A percentile compares a stretch with the other conserved stretches of the same genome.
phyloP scores from a whole-genome alignment of 1,140 invertebrate species.

The Aphelenchoides besseyi region DNA sequence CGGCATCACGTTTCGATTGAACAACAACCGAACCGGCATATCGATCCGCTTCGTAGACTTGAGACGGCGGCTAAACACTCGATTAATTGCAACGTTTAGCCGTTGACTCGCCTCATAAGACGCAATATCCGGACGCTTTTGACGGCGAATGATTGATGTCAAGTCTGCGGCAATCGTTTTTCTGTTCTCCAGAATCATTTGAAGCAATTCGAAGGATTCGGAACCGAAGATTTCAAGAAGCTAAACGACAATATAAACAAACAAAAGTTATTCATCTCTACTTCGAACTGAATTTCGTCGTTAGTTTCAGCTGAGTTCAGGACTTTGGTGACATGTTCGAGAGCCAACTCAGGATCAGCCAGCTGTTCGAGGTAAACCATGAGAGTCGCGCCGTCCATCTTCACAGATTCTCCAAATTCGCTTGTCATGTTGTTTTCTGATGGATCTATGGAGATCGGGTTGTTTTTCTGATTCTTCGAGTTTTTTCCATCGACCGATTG shows the following conservation, averaged over 20 bases:
- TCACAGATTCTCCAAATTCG: not conserved
- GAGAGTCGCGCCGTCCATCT: not conserved
- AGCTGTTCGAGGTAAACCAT: not conserved
- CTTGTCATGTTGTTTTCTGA: not conserved
- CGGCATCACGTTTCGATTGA: slow-evolving; percentile 76
- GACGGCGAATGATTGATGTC: not conserved
- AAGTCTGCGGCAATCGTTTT: slow-evolving; percentile 15
- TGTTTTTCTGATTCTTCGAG: too few species aligned
- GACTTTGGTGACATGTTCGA: slow-evolving; percentile 22
- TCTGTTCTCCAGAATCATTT: slow-evolving; percentile 63
- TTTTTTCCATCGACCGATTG: slow-evolving; percentile 16
- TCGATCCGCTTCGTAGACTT: not conserved
- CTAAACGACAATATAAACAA: slow-evolving; percentile 53
- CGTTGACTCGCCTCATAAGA: not conserved
- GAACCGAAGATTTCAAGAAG: slow-evolving; percentile 82
- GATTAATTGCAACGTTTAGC: not conserved
- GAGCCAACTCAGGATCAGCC: slow-evolving; percentile 5
- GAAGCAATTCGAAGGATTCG: slow-evolving; percentile 80
- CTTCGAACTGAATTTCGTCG: slow-evolving; percentile 17
- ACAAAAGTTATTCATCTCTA: too few species aligned
- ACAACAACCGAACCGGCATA: slow-evolving; percentile 34
- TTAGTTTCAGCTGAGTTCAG: slow-evolving; percentile 27
- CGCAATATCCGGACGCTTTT: not conserved
- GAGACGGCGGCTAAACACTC: not conserved
- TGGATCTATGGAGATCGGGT: too few species aligned